Base-by-base conservation (phyloP, 2,113 vertebrate genomes). In the Nanorana parkeri region DNA sequence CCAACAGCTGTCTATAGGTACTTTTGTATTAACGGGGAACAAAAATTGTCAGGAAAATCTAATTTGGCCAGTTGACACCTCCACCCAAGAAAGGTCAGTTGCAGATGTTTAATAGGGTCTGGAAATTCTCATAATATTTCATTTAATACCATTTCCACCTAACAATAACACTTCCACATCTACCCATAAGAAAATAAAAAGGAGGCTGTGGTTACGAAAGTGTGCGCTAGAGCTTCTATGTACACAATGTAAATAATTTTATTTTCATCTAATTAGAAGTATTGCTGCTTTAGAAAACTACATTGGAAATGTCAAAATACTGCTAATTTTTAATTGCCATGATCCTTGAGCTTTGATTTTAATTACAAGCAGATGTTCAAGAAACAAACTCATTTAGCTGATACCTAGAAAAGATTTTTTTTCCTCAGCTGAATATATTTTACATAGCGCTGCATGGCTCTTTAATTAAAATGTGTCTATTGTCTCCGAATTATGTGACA, bases 301-400 rank as follows among this genome's bases (percentile, higher is more conserved):
- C 26, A 8, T 8, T 20, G 51, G 5, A 67, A 32, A 76, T 68
- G 52, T 58, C 61, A 56, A 76, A 82, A 82, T 82, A 75, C 47
- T 76, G 72, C 65, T 83, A 83, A 76, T 83, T 80, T 83, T 41
- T 76, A 76, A 83, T 76, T 83, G 72, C 71, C 36, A 29, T 41
- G 63, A 68, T 75, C 60, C 72, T 66, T 60, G 51, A 83, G n/a
- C 65, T 15, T 58, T 55, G 71, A 54, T 73, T 83, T 76, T 68
- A 83, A 83, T 83, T 81, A 81, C 51, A 54, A 54, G n/a, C 71
- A 74, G 80, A 81, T 81, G 80, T 81, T 81, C 79, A 41, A 66
- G 58, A 21, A 65, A 68, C 54, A 36, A 52, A 81, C 60, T 32
- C 10, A 83, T 56, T 83, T 76, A 76, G 63, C 28, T 60, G 63